Base-by-base conservation (phyloP, 2,888 invertebrate species). In the Eupithecia abbreviata region DNA sequence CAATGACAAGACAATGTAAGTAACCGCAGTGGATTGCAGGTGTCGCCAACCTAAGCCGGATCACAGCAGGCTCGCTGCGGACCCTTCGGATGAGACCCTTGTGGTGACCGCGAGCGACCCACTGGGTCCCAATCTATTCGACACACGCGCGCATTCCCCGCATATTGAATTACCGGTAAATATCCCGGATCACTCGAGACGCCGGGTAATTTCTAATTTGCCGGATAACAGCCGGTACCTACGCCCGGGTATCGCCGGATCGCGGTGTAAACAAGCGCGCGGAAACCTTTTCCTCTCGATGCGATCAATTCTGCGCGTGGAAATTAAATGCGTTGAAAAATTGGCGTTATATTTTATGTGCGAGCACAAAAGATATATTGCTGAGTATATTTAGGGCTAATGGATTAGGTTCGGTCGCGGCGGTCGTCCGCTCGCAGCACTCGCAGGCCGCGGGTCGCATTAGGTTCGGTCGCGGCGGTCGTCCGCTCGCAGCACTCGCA, bases 141-240 rank as follows among this genome's bases (percentile, higher is more conserved):
- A n/a, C 12, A 30, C 73, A 45, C 73, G 55, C 67, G 67, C 68
- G 18, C 43, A 66, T 73, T 42, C 42, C 72, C 62, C 65, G 65
- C 66, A 42, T 67, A 66, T 73, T 73, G 43, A 75, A 71, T 71
- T 65, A 71, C n/a, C 66, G 43, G 66, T 67, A 66, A 66, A 65
- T 47, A 41, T 66, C 41, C 51, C 55, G 51, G 62, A 74, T 62
- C 74, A 66, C 65, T 72, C 45, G 55, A 71, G 75, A 18, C 30
- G 72, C 45, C 58, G 73, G 75, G 55, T 79, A 70, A 81, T 78
- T 77, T 66, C 66, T 81, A 81, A 81, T 79, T 77, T 70, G 41
- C 1, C 69, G 76, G 79, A 76, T 81, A 76, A 77, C 77, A 74
- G 51, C 72, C 73, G 70, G 75, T 9, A 18, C 18, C 18, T n/a